Evolutionary conservation across 2,797 vertebrate genomes (phyloP).

Genomic region (Loriculus beryllinus): DNA sequence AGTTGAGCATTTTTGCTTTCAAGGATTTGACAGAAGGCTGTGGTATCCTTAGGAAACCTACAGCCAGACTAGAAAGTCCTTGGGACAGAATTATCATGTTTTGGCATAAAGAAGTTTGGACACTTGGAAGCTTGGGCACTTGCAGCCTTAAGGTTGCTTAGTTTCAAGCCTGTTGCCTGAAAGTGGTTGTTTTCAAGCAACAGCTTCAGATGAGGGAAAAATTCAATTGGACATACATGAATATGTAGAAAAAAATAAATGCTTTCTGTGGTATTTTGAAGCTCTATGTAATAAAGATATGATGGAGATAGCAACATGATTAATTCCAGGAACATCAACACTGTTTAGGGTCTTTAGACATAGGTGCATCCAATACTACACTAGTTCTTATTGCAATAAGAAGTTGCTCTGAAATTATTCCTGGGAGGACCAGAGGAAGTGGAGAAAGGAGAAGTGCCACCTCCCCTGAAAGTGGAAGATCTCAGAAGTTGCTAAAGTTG

Average conservation of each 20-base stretch:
- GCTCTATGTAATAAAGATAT: fast-evolving
- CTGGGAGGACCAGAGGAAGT: not conserved
- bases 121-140: not conserved
- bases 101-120: not conserved
- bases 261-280: not conserved
- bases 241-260: not conserved
- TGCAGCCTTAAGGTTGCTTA: not conserved
- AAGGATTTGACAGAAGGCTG: not conserved
- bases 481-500: fast-evolving
- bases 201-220: not conserved
- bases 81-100: not conserved
- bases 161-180: not conserved
- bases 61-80: not conserved
- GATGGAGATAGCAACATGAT: not conserved
- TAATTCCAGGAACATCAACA: not conserved
- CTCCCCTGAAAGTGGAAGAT: not conserved
- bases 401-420: not conserved
- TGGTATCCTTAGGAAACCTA: not conserved
- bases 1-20: not conserved
- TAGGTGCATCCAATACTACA: not conserved
- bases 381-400: not conserved
- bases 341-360: not conserved
- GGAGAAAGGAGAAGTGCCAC: not conserved
- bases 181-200: not conserved
- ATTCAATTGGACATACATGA: not conserved